A percentile compares a stretch with the other conserved stretches of the same genome.
Evolutionary conservation across 2,888 invertebrate genomes (phyloP).

Genomic region (Antheraea yamamai): DNA sequence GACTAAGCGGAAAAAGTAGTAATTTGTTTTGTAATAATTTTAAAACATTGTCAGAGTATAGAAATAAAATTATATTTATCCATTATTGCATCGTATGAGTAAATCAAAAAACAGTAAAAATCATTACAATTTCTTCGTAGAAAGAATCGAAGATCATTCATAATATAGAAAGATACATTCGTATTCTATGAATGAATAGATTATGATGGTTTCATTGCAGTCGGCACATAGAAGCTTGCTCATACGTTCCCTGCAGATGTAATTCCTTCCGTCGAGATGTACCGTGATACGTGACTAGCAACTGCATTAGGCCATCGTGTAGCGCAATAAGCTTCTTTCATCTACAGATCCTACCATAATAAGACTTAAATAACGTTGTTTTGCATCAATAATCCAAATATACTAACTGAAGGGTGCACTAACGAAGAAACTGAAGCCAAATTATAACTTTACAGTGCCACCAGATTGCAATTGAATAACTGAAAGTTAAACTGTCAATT

Average conservation of each 20-base stretch:
- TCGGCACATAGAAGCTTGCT: not conserved
- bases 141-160: not conserved
- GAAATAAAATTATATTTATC: no score
- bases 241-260: constrained; percentile 8
- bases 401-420: not conserved
- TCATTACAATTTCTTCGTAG: not conserved
- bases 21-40: no score
- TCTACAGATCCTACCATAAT: not conserved
- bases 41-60: no score
- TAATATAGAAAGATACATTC: not conserved
- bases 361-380: not conserved
- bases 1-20: no score
- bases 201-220: constrained; percentile 12
- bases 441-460: no score
- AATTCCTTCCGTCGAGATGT: constrained; percentile 5
- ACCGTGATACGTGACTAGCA: not conserved
- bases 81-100: not conserved
- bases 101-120: not conserved
- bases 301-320: constrained; percentile 4
- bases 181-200: constrained; percentile 1
- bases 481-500: no score
- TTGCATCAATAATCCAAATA: not conserved
- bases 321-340: not conserved
- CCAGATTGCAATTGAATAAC: no score
- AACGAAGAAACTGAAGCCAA: no score